Evolutionary conservation across 2,888 invertebrate species (phyloP), one percentile per base, ranked within the genome.

Genomic region (Xanthia togata): DNA sequence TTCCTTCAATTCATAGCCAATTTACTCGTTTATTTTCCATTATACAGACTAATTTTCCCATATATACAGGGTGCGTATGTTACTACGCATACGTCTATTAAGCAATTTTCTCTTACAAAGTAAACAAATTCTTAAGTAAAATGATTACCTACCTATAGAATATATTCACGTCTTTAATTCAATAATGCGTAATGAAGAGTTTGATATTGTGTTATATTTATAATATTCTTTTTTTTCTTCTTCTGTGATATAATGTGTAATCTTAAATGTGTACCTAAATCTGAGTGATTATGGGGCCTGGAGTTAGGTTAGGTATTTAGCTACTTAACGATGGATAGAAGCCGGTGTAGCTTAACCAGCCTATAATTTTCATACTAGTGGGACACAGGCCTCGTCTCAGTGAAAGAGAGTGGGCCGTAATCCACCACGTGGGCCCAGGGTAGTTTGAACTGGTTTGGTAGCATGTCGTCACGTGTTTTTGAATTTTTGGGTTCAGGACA

Each of bases 21-120:
- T 78, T 73, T 73, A 26, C 26, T 50, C 17, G 26, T 73, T 35
- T 41, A 38, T 57, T 70, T 70, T 31, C 53, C 26, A 47, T 17
- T 50, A 50, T 23, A 17, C 23, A 57, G 2, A 44, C 47, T 0
- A 50, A 17, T 53, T 67, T 47, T 31, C 26, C 23, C 31, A n/a
- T 53, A 3, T 31, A 17, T 9, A 41, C 11, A 44, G 12, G n/a
- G 55, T 31, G n/a, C 26, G 26, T 53, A 26, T 17, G 23, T 44
- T 9, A 12, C 11, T 38, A 23, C 11, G 20, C 26, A 47, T n/a
- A 74, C 50, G 38, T 31, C 14, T 38, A 23, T 12, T 17, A 50
- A 35, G 2, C 60, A 67, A 76, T 73, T 74, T 55, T 65, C 44
- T 75, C 26, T 38, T 44, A 14, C 0, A 4, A 50, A 53, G 60